phyloP scores from a whole-genome alignment of 2,888 invertebrate genomes.

The Eueremaeus valkanovi region DNA sequence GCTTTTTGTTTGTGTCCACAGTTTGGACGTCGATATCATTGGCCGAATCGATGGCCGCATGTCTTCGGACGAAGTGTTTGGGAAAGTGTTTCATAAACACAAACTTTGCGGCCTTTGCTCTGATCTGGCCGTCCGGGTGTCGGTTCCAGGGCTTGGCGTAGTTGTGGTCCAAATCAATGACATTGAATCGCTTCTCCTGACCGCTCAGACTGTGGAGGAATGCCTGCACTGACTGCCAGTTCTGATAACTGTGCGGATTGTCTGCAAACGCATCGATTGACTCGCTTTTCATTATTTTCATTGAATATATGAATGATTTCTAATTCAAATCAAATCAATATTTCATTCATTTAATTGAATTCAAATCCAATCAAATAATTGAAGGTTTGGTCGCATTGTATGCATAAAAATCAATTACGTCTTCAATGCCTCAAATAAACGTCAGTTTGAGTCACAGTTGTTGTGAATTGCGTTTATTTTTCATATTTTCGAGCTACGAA shows the following conservation, averaged over 20 bases:
- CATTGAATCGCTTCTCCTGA: conserved; percentile 41
- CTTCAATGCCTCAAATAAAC: too few relatives aligned
- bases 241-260: not conserved
- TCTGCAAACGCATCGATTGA: not conserved
- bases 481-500: too few relatives aligned
- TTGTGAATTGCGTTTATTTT: too few relatives aligned
- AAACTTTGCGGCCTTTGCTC: conserved; percentile 55
- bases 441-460: too few relatives aligned
- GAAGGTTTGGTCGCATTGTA: too few relatives aligned
- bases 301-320: too few relatives aligned
- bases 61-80: conserved; percentile 36
- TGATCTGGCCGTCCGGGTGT: conserved; percentile 62
- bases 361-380: too few relatives aligned
- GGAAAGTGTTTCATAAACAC: conserved; percentile 51
- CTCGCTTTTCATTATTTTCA: conserved; percentile 15
- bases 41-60: conserved; percentile 24
- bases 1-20: conserved; percentile 52
- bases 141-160: conserved; percentile 69
- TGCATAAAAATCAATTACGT: too few relatives aligned
- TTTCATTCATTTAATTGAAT: too few relatives aligned
- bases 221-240: conserved; percentile 17
- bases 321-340: too few relatives aligned
- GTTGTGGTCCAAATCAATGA: conserved; percentile 63
- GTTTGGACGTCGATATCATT: conserved; percentile 45
- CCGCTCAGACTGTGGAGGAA: conserved; percentile 45